Percentiles rank a stretch among this genome's conserved stretches.
Evolutionary conservation across 2,888 invertebrate species (phyloP).

Genomic region (Microctonus hyperodae): DNA sequence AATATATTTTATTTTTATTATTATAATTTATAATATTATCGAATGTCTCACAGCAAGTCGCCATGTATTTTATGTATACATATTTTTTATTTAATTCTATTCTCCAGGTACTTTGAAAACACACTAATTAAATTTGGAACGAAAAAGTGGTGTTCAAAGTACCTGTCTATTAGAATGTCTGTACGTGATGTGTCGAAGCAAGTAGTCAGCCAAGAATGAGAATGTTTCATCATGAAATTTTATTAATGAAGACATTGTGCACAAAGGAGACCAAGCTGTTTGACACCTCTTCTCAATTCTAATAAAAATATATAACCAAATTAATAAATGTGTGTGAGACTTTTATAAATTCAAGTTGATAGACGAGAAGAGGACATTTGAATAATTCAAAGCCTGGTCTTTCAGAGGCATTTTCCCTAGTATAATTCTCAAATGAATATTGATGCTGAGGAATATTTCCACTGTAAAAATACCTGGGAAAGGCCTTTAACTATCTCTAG

Average conservation of each 20-base stretch:
- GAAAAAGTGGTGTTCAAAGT: conserved; percentile 5
- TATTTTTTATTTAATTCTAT: neutral
- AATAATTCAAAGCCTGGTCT: neutral
- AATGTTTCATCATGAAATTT: conserved; percentile 2
- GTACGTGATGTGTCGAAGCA: conserved; percentile 12
- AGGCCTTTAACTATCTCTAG: conserved; percentile 4
- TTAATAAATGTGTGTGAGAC: neutral
- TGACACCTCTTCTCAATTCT: neutral
- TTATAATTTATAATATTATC: conserved; percentile 33
- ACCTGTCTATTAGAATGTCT: neutral
- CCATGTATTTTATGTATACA: conserved; percentile 1
- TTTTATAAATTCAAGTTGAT: neutral
- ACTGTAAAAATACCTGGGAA: conserved; percentile 13
- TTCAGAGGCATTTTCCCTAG: neutral
- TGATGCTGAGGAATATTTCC: neutral
- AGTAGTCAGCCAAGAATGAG: conserved; percentile 19
- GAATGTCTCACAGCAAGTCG: conserved; percentile 36
- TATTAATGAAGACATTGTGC: neutral
- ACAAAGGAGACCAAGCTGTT: conserved; percentile 1
- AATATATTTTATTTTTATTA: conserved; percentile 9
- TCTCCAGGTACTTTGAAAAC: neutral
- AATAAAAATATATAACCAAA: neutral
- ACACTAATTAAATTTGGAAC: neutral
- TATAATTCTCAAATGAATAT: conserved; percentile 1
- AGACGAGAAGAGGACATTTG: neutral